Evolutionary conservation across 2,888 invertebrate genomes (phyloP), one percentile per base, ranked within the genome.

Genomic region (Drosophila maculinotata): DNA sequence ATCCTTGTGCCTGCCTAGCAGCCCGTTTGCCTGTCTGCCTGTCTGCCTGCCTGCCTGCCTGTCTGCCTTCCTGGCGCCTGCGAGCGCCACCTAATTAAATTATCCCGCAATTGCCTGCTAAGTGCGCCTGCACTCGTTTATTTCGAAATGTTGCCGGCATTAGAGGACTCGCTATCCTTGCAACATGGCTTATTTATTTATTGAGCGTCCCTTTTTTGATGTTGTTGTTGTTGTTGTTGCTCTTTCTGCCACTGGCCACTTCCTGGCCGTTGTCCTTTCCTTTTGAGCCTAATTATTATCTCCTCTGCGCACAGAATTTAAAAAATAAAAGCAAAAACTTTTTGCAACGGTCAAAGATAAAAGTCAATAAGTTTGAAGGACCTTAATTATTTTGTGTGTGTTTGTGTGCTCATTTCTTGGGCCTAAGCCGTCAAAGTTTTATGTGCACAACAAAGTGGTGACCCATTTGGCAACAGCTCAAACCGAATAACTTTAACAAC

Each of bases 71-170:
- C 17, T 14, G 23, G 4, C 7, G 28, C 12, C 54, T 56, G 23
- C 15, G 1, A 38, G 54, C 54, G 73, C 52, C 72, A 75, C 70
- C 65, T 83, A 83, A 83, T 83, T 83, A 83, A 83, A 83, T 83
- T 83, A 83, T 87, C 69, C 76, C 70, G 41, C 83, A 85, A 83
- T 83, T 87, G 83, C 82, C 87, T 83, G 83, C 82, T 87, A 87
- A 83, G 87, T 85, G 76, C 80, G 79, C 75, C 54, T 60, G 73
- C 75, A 73, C 74, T 81, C 69, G 74, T 57, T 67, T 64, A 64
- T 70, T 62, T 74, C 45, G 56, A 68, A 73, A 76, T 65, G 67
- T 70, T 78, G 75, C 63, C 28, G 60, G 76, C 66, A 80, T 80
- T 82, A 68, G 56, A 48, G 69, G 56, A 54, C 52, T 45, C 36